A percentile compares a stretch with the other conserved stretches of the same genome.
phyloP scores from a whole-genome alignment of 1,140 invertebrate species.

The Ostrea denselamellosa region DNA sequence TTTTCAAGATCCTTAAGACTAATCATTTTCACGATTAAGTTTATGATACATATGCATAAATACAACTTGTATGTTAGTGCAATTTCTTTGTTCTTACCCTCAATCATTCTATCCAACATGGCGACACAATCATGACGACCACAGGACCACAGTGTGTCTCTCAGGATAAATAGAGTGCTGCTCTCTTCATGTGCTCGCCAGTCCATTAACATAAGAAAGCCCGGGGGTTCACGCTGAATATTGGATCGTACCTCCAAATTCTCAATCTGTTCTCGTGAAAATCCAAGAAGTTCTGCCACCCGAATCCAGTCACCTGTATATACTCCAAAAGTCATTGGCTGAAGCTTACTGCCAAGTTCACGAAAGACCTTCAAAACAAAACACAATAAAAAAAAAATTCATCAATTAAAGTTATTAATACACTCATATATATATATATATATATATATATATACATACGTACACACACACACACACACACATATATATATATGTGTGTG shows the following conservation, averaged over 20 bases:
- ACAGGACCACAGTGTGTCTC: constrained; percentile 1
- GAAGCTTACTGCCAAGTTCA: constrained; percentile 10
- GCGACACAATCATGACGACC: constrained; percentile 17
- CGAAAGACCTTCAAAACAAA: neutral
- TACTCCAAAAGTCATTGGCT: neutral
- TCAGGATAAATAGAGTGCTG: neutral
- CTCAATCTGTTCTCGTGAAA: neutral
- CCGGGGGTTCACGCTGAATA: neutral
- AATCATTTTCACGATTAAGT: neutral
- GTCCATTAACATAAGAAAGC: constrained; percentile 31
- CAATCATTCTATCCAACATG: neutral
- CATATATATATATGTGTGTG: too few species aligned
- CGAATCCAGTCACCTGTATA: neutral
- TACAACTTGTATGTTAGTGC: neutral
- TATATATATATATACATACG: too few species aligned
- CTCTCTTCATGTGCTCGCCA: neutral
- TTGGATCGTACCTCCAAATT: neutral
- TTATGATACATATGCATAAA: neutral
- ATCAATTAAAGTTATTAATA: too few species aligned
- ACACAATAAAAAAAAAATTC: neutral
- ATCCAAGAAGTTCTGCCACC: neutral
- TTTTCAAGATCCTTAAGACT: neutral
- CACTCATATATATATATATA: too few species aligned
- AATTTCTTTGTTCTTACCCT: neutral
- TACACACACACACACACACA: too few species aligned